A percentile compares a stretch with the other conserved stretches of the same genome.
These are phyloP conservation scores for Clarias platycephalus DNA, from an alignment of 2,797 vertebrate genomes.

Conservation along the genomic window DNA sequence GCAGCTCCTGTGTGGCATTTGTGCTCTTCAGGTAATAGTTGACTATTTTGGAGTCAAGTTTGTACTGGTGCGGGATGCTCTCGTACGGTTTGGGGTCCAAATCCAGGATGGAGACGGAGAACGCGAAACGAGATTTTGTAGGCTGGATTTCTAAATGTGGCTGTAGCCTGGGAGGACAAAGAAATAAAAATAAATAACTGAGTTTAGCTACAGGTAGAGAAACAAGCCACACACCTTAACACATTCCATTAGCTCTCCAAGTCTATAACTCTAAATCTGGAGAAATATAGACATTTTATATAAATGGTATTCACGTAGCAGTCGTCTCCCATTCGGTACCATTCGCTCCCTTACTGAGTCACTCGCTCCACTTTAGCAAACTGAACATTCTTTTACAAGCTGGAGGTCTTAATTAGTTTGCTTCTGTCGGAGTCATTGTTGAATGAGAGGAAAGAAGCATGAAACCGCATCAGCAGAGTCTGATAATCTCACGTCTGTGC, in stretches of 20 bases:
- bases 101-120: constrained; percentile 90
- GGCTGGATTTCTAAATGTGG: constrained; percentile 74
- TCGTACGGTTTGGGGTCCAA: constrained; percentile 94
- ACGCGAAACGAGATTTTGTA: constrained; percentile 81
- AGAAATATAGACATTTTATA: neutral
- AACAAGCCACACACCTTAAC: neutral
- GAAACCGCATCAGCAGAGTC: neutral
- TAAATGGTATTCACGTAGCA: too few relatives aligned
- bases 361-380: neutral
- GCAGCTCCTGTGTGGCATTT: constrained; percentile 72
- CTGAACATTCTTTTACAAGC: neutral
- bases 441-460: neutral
- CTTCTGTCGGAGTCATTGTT: neutral
- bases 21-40: constrained; percentile 85
- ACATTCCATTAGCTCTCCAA: too few relatives aligned
- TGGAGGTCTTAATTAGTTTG: neutral
- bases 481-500: neutral
- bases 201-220: neutral
- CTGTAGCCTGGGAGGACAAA: constrained; percentile 69
- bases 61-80: constrained; percentile 88
- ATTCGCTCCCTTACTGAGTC: neutral
- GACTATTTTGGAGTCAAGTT: constrained; percentile 89
- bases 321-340: too few relatives aligned
- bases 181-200: neutral
- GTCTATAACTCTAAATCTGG: neutral